Evolutionary conservation across 2,113 vertebrate genomes (phyloP).

Genomic region (Rana temporaria): DNA sequence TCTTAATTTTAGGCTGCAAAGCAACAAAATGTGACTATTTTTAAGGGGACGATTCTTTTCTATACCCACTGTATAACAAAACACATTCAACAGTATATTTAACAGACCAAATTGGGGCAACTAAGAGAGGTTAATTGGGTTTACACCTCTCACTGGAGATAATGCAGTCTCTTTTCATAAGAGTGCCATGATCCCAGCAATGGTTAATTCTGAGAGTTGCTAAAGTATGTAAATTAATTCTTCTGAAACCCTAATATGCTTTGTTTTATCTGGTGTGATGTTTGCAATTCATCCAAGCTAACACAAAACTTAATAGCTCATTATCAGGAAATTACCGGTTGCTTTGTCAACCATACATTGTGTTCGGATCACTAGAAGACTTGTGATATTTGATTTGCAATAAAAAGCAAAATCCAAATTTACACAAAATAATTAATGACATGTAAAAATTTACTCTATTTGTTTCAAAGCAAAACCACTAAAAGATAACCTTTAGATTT

Average conservation of each 20-base stretch:
- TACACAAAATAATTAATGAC: constrained; percentile 28
- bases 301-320: constrained; percentile 51
- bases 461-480: not conserved
- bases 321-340: constrained; percentile 51
- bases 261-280: constrained; percentile 46
- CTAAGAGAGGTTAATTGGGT: not conserved
- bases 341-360: constrained; percentile 51
- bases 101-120: no score
- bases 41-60: no score
- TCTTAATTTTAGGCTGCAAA: no score
- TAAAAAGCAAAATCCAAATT: constrained; percentile 38
- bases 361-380: constrained; percentile 20
- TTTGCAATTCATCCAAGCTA: constrained; percentile 53
- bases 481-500: not conserved
- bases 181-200: not conserved
- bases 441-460: constrained; percentile 1
- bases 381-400: constrained; percentile 42
- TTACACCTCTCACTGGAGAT: not conserved
- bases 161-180: not conserved
- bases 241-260: constrained; percentile 34
- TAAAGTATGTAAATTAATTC: constrained; percentile 53
- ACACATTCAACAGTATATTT: no score
- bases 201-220: constrained; percentile 4
- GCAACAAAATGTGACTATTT: no score
- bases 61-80: no score